A percentile compares a stretch with the other conserved stretches of the same genome.
phyloP scores from a whole-genome alignment of 2,888 invertebrate genomes.

The Lutraria lutraria region DNA sequence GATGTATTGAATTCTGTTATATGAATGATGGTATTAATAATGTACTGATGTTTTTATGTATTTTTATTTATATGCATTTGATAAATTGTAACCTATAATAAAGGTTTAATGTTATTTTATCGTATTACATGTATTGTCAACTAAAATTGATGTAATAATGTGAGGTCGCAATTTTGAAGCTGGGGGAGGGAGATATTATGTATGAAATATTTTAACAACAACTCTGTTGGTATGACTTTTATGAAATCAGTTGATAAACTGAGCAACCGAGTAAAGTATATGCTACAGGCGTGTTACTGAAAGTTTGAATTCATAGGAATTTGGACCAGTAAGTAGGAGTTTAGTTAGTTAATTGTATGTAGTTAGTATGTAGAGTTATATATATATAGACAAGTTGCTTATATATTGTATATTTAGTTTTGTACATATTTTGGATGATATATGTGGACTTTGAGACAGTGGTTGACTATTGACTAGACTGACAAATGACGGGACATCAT shows the following conservation, averaged over 20 bases:
- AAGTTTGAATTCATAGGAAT: background rate
- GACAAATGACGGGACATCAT: background rate
- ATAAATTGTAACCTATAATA: too few relatives aligned
- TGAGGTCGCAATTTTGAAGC: too few relatives aligned
- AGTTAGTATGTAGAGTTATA: background rate
- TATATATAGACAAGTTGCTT: background rate
- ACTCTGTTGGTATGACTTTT: too few relatives aligned
- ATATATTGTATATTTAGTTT: background rate
- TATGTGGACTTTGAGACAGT: too few relatives aligned
- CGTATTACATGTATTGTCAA: background rate
- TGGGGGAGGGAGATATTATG: too few relatives aligned
- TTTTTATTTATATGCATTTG: too few relatives aligned
- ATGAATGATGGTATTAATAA: background rate
- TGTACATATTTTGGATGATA: too few relatives aligned
- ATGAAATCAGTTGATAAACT: too few relatives aligned
- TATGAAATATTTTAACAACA: too few relatives aligned
- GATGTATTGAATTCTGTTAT: background rate
- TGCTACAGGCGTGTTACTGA: background rate
- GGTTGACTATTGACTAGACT: background rate
- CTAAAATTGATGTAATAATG: too few relatives aligned
- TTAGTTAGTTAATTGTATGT: background rate
- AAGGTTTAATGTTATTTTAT: background rate
- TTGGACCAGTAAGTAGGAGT: background rate
- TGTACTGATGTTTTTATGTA: background rate
- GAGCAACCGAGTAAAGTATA: too few relatives aligned